phyloP scores from a whole-genome alignment of 2,113 vertebrate species.

The Puntigrus tetrazona region DNA sequence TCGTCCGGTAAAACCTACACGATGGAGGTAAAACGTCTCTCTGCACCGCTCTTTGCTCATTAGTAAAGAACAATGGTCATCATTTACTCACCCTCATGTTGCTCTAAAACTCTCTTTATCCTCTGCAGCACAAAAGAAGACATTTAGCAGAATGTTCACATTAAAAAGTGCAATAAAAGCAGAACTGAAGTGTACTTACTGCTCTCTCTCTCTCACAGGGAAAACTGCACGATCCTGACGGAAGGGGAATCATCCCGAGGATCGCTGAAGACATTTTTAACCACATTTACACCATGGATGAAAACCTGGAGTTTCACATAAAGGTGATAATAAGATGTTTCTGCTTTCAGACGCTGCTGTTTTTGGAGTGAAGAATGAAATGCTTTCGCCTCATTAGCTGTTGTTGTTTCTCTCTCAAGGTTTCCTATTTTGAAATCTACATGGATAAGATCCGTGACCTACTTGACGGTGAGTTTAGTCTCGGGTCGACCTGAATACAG shows the following conservation, averaged over 20 bases:
- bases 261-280: constrained; percentile 93
- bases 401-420: constrained; percentile 68
- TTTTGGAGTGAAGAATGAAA: background rate
- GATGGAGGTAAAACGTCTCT: constrained; percentile 82
- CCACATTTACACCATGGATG: constrained; percentile 94
- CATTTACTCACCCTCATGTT: background rate
- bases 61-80: background rate
- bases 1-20: constrained; percentile 95
- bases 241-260: constrained; percentile 93
- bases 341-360: background rate
- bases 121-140: background rate
- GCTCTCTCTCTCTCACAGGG: constrained; percentile 72
- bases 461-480: constrained; percentile 77
- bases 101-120: background rate
- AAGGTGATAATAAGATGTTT: constrained; percentile 74
- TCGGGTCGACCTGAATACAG: constrained; percentile 3
- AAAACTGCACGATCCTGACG: constrained; percentile 86
- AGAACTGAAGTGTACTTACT: constrained; percentile 10
- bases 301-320: constrained; percentile 94
- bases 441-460: constrained; percentile 96
- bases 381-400: background rate
- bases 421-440: constrained; percentile 97
- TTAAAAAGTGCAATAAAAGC: background rate
- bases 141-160: constrained; percentile 9
- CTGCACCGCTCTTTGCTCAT: background rate